phyloP scores from a whole-genome alignment of 2,113 vertebrate species.

The Thalassarche chlororhynchos region DNA sequence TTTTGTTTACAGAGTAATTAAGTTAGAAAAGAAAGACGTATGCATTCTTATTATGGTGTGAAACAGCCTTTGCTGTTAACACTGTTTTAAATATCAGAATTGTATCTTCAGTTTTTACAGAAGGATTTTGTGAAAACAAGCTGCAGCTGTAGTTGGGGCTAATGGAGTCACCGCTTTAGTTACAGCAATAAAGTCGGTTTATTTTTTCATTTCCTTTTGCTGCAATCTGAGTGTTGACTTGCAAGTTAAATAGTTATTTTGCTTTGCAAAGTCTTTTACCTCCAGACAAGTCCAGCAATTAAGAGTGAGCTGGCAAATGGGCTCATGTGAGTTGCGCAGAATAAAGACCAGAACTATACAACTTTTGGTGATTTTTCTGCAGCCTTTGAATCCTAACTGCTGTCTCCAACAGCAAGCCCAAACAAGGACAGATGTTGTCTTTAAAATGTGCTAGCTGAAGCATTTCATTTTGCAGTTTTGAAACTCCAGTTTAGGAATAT shows the following conservation, averaged over 20 bases:
- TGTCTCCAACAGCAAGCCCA: not conserved
- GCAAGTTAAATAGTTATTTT: slow-evolving; percentile 66
- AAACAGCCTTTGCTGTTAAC: not conserved
- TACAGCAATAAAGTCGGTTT: slow-evolving; percentile 10
- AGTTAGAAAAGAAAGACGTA: not conserved
- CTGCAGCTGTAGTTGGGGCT: not conserved
- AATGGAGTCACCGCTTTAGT: not conserved
- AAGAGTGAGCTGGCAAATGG: slow-evolving; percentile 41
- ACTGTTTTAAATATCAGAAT: not conserved
- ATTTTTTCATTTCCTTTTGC: slow-evolving; percentile 42
- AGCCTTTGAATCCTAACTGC: not conserved
- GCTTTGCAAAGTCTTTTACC: slow-evolving; percentile 34
- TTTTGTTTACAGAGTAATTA: not conserved
- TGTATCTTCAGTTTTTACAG: not conserved
- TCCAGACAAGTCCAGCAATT: slow-evolving; percentile 36
- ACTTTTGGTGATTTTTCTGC: not conserved
- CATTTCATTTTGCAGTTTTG: slow-evolving; percentile 24
- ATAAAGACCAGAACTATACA: not conserved
- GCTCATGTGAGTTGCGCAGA: not conserved
- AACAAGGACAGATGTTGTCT: slow-evolving; percentile 33
- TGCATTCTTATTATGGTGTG: not conserved
- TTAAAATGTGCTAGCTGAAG: slow-evolving; percentile 33
- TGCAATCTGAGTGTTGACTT: slow-evolving; percentile 44
- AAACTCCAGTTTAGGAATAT: slow-evolving; percentile 1
- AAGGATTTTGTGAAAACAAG: not conserved